phyloP scores from a whole-genome alignment of 2,797 vertebrate species.

The Tiaroga cobitis region DNA sequence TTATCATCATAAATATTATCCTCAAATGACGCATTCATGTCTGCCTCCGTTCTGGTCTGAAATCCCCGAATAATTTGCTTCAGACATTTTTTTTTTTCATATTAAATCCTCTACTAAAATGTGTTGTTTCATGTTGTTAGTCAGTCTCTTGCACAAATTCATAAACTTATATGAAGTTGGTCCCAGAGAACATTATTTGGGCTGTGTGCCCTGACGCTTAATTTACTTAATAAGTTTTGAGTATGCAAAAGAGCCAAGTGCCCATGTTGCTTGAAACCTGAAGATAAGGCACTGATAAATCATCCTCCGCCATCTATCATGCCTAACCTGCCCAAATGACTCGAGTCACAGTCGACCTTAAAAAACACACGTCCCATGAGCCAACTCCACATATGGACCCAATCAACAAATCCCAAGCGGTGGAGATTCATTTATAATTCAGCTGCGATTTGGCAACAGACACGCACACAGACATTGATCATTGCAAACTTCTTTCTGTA shows the following conservation, averaged over 20 bases:
- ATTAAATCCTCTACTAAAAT: not conserved
- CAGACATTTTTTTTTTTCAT: not conserved
- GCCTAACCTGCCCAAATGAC: constrained; percentile 6
- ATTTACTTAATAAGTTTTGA: constrained; percentile 18
- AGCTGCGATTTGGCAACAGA: constrained; percentile 65
- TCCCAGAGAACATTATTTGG: constrained; percentile 21
- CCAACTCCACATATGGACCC: constrained; percentile 68
- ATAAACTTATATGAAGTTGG: not conserved
- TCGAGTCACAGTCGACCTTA: constrained; percentile 39
- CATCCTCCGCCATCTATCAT: constrained; percentile 36
- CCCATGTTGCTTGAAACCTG: not conserved
- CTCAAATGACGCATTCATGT: not conserved
- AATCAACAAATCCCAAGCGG: constrained; percentile 73
- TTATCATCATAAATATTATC: not conserved
- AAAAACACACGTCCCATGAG: constrained; percentile 54
- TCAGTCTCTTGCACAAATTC: not conserved
- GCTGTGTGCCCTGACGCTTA: constrained; percentile 27
- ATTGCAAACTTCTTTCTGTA: constrained; percentile 70
- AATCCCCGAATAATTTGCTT: not conserved
- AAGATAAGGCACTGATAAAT: constrained; percentile 48
- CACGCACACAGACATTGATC: constrained; percentile 67
- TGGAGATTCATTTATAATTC: constrained; percentile 76
- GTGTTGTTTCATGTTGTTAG: not conserved
- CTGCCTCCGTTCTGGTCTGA: not conserved
- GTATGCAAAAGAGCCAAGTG: not conserved